Evolutionary conservation across 2,888 invertebrate genomes (phyloP).

Genomic region (Ellobium chinense): DNA sequence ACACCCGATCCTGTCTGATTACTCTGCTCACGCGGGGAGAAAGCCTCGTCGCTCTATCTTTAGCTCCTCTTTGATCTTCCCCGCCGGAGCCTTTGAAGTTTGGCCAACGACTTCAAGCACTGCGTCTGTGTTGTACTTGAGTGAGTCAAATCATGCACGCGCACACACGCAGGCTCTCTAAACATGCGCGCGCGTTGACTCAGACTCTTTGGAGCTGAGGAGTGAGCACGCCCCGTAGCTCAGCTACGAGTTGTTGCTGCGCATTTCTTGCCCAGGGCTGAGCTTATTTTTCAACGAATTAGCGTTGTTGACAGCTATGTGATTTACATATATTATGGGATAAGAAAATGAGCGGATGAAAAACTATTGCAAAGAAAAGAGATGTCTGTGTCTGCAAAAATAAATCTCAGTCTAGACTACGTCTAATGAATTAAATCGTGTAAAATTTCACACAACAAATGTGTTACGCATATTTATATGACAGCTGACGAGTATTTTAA

Average conservation of each 20-base stretch:
- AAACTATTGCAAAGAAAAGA: neutral
- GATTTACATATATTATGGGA: no score
- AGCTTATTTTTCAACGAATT: neutral
- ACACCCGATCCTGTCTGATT: neutral
- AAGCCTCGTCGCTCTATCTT: slow-evolving; percentile 28
- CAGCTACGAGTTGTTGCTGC: neutral
- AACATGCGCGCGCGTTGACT: slow-evolving; percentile 7
- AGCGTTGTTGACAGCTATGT: neutral
- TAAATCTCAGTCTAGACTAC: no score
- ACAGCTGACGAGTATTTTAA: no score
- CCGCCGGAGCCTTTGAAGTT: slow-evolving; percentile 15
- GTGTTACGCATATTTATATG: no score
- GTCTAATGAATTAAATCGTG: neutral
- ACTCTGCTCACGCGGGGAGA: neutral
- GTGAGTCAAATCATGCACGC: slow-evolving; percentile 20
- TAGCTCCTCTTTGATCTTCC: slow-evolving; percentile 21
- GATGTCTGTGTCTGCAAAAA: neutral
- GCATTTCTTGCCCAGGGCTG: neutral
- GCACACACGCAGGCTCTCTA: slow-evolving; percentile 6
- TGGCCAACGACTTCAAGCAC: slow-evolving; percentile 34
- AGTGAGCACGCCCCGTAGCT: slow-evolving; percentile 17
- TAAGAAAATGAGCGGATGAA: no score
- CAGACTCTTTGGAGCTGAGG: neutral
- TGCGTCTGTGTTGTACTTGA: slow-evolving; percentile 18
- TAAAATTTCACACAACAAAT: no score